Conservation (phyloP, 2,888 invertebrate species). For the Xanthorhoe spadicearia region DNA sequence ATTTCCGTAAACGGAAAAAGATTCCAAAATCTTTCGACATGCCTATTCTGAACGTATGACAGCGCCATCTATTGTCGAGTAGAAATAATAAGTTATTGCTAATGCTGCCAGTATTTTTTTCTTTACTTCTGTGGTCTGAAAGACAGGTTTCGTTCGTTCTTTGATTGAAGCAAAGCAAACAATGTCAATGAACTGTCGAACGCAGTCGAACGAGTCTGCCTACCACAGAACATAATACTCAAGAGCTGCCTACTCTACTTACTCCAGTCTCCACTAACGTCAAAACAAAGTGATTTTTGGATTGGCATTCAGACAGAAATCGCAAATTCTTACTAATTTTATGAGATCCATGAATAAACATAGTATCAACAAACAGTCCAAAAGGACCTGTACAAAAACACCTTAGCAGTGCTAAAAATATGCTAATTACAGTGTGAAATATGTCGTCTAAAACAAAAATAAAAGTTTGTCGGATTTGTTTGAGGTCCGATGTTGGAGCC, state of each 20-base stretch:
- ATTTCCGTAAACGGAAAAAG: too few species aligned
- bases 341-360: constrained; percentile 8
- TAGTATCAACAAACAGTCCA: not conserved
- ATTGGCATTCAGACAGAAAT: not conserved
- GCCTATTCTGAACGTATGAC: too few species aligned
- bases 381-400: not conserved
- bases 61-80: not conserved
- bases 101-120: not conserved
- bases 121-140: not conserved
- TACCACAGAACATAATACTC: too few species aligned
- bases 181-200: not conserved
- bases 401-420: not conserved
- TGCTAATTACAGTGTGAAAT: not conserved
- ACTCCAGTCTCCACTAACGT: not conserved
- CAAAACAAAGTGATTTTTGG: constrained; percentile 6
- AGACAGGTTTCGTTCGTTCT: too few species aligned
- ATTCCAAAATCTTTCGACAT: too few species aligned
- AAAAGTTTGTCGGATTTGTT: constrained; percentile 20
- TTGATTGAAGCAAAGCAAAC: not conserved
- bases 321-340: not conserved
- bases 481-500: constrained; percentile 12
- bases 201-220: not conserved
- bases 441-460: constrained; percentile 20
- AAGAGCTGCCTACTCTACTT: too few species aligned
- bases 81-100: not conserved